These are phyloP conservation scores for Eumaeus atala DNA, from an alignment of 1,140 invertebrate genomes.

Conservation along the genomic window DNA sequence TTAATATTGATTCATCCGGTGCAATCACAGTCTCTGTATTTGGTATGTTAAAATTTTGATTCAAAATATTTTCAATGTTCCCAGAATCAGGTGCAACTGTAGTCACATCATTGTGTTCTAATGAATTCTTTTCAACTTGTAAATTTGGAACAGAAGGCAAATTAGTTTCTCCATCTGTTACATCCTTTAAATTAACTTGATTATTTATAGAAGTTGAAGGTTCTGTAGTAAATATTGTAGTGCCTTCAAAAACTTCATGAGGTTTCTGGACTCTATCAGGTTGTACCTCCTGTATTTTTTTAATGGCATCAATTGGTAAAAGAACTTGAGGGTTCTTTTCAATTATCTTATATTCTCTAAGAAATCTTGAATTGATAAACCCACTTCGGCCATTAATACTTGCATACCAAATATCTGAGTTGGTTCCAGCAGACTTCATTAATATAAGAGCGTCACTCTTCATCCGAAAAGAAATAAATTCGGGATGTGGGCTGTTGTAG, in stretches of 20 bases:
- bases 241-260: conserved; percentile 65
- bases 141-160: neutral
- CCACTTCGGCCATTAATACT: conserved; percentile 81
- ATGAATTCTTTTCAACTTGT: neutral
- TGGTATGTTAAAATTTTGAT: conserved; percentile 8
- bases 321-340: conserved; percentile 36
- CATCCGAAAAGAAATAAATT: conserved; percentile 78
- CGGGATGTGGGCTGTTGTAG: conserved; percentile 75
- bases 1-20: neutral
- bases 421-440: conserved; percentile 82
- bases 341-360: conserved; percentile 54
- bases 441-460: conserved; percentile 79
- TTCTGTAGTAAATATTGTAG: conserved; percentile 55
- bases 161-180: conserved; percentile 12
- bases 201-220: conserved; percentile 11
- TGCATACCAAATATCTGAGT: conserved; percentile 81
- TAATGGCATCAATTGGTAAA: conserved; percentile 35
- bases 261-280: conserved; percentile 59
- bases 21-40: neutral
- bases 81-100: neutral
- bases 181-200: conserved; percentile 9
- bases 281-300: conserved; percentile 32
- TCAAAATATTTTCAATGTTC: conserved; percentile 14
- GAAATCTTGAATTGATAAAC: conserved; percentile 78
- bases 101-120: conserved; percentile 1